Conservation (phyloP, 2,113 vertebrate species). For the Clarias gariepinus region DNA sequence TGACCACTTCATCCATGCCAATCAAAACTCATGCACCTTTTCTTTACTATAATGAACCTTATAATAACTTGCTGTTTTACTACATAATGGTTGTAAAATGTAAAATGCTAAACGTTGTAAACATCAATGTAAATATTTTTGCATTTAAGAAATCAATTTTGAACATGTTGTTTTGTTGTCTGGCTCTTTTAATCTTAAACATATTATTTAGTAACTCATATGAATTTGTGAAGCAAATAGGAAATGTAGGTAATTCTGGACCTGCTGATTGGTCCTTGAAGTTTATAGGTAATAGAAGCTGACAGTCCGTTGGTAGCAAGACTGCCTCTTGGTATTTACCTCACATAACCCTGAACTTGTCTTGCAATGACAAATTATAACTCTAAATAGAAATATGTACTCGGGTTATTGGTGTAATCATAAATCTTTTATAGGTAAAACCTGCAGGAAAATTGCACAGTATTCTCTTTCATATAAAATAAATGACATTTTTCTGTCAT, state of each 20-base stretch:
- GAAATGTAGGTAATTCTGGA: background rate
- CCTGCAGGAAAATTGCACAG: slow-evolving; percentile 2
- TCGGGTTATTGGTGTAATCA: slow-evolving; percentile 10
- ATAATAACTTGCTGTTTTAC: background rate
- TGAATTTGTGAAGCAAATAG: background rate
- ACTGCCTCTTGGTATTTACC: slow-evolving; percentile 33
- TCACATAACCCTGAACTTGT: slow-evolving; percentile 21
- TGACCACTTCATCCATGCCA: background rate
- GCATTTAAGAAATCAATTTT: slow-evolving; percentile 52
- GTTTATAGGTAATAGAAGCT: slow-evolving; percentile 1
- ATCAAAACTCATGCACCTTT: background rate
- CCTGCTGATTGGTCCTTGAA: too few species aligned
- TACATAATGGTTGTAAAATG: too few species aligned
- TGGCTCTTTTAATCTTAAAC: slow-evolving; percentile 14
- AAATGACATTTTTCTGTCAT: slow-evolving; percentile 41
- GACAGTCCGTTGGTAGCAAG: slow-evolving; percentile 18
- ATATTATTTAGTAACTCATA: background rate
- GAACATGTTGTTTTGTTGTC: slow-evolving; percentile 21
- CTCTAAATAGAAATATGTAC: slow-evolving; percentile 27
- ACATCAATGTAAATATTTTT: background rate
- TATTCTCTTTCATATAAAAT: slow-evolving; percentile 7
- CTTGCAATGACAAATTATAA: slow-evolving; percentile 34
- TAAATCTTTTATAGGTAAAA: slow-evolving; percentile 16
- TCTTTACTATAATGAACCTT: background rate
- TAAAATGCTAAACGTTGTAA: background rate